Base-by-base conservation (phyloP, 2,797 vertebrate genomes). In the Parauchenoglanis ngamensis region DNA sequence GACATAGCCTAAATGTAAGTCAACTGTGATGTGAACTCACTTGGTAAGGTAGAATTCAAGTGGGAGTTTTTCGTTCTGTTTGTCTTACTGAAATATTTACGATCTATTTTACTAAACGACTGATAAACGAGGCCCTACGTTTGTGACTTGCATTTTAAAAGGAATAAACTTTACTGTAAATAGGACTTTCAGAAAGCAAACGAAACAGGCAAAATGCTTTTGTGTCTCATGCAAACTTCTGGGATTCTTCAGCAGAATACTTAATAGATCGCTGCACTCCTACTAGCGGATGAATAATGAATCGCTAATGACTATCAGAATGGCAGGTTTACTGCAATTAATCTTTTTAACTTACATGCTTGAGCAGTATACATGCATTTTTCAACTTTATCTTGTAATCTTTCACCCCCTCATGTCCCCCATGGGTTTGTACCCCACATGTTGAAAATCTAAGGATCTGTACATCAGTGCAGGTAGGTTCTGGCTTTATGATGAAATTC, bases 301-400 rank as follows among this genome's bases (percentile, higher is more conserved):
- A 67, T 28, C 44, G 78, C 4, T 5, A 52, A 31, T 31, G 17
- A 49, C 7, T 21, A 23, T 67, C 17, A 83, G 19, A 83, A 68
- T 19, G 63, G 28, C 63, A 35, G 63, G 28, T 52, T 54, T 54
- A 23, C 25, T 83, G 10, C n/a, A 21, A 19, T 83, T 21, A 83
- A 52, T 83, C 63, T 67, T 65, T 65, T 10, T 65, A 46, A 28
- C 35, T 12, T 67, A 54, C 46, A 21, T 52, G 8, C 63, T 12
- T 67, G 80, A 67, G 17, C 46, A 31, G 59, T 12, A 21, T 31
- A 52, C 44, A 54, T 52, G 7, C n/a, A 3, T 83, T 83, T 68
- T 13, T 68, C 13, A 83, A 13, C 4, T 31, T 83, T 68, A 68
- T 83, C 46, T 68, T 83, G n/a, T 67, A 67, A 83, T 67, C 80